Percentiles rank a stretch among this genome's conserved stretches.
Evolutionary conservation across 1,140 invertebrate species (phyloP).

Genomic region (Chironomus tepperi): DNA sequence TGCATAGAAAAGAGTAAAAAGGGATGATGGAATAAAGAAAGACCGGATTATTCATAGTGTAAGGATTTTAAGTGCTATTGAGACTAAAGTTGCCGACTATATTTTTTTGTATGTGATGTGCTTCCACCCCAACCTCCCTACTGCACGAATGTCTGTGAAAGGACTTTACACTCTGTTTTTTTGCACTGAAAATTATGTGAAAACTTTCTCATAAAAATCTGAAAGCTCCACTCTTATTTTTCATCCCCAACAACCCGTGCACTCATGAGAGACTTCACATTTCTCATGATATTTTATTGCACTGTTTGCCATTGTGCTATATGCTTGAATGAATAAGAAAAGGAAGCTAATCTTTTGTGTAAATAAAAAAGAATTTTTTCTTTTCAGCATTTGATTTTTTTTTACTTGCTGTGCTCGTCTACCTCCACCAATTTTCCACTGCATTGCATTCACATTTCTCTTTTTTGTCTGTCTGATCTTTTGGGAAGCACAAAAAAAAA

Average conservation of each 20-base stretch:
- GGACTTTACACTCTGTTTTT: neutral
- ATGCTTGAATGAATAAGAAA: neutral
- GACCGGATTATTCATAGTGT: no score
- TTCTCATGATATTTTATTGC: no score
- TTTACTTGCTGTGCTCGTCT: neutral
- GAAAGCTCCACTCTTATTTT: neutral
- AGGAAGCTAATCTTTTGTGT: conserved; percentile 13
- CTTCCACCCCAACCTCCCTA: no score
- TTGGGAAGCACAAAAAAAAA: no score
- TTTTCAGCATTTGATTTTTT: neutral
- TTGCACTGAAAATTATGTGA: neutral
- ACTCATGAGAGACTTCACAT: no score
- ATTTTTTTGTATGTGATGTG: no score
- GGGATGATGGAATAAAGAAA: no score
- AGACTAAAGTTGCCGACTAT: no score
- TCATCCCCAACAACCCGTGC: no score
- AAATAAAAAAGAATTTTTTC: neutral
- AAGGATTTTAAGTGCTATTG: no score
- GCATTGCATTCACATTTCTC: neutral
- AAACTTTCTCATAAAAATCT: neutral
- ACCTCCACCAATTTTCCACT: conserved; percentile 20
- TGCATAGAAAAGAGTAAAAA: no score
- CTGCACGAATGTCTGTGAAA: neutral
- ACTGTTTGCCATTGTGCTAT: no score
- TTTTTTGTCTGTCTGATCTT: neutral